phyloP scores from a whole-genome alignment of 1,140 invertebrate genomes.

The Heliconius hermathena region DNA sequence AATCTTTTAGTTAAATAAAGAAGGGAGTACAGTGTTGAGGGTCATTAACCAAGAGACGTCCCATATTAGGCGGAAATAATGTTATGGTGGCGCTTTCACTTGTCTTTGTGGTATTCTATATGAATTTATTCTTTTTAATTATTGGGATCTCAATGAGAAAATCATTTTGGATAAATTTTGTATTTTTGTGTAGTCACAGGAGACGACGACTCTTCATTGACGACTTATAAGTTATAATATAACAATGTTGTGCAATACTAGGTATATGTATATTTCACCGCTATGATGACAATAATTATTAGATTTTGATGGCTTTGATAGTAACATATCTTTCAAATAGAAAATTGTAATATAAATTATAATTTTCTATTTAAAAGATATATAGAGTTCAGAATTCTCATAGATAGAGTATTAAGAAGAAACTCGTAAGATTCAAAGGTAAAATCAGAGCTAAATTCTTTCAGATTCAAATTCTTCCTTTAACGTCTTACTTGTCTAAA shows the following conservation, averaged over 20 bases:
- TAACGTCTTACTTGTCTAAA: too few relatives aligned
- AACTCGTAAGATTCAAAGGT: constrained; percentile 24
- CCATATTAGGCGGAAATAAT: background rate
- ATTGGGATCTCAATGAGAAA: background rate
- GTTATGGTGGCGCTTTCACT: background rate
- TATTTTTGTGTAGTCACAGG: background rate
- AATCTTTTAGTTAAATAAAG: background rate
- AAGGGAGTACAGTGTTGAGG: background rate
- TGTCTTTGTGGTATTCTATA: background rate
- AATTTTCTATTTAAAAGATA: background rate
- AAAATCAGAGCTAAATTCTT: too few relatives aligned
- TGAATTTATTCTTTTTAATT: background rate
- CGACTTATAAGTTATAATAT: background rate
- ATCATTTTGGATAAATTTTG: background rate
- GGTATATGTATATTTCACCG: background rate
- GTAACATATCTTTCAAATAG: too few relatives aligned
- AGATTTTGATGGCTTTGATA: background rate
- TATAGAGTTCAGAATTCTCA: constrained; percentile 23
- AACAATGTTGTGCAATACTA: background rate
- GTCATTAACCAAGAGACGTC: background rate
- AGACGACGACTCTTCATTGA: too few relatives aligned
- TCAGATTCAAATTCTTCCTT: constrained; percentile 13
- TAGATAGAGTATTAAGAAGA: constrained; percentile 23
- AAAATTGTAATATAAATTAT: background rate
- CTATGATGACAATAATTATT: background rate